These are phyloP conservation scores for Pristiophorus japonicus DNA, from an alignment of 2,113 vertebrate genomes.

Conservation along the genomic window DNA sequence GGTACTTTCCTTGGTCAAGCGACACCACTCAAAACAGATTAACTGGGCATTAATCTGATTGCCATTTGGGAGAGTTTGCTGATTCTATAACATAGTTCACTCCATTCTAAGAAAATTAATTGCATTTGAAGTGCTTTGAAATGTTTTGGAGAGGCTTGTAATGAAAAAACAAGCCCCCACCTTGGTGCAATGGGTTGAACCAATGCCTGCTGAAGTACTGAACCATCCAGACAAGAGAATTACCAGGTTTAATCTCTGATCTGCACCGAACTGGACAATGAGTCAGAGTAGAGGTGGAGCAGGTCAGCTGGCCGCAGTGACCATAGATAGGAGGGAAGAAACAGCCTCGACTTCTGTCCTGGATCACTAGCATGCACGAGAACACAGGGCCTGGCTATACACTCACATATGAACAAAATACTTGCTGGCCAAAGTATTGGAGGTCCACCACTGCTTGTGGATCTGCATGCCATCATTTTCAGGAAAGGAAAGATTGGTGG, in stretches of 20 bases:
- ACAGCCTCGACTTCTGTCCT: background rate
- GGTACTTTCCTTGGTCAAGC: background rate
- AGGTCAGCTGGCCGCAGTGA: background rate
- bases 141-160: background rate
- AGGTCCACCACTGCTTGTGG: background rate
- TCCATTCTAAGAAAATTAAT: background rate
- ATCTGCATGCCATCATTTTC: background rate
- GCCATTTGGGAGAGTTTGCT: background rate
- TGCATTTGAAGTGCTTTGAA: background rate
- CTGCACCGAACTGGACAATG: background rate
- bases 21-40: background rate
- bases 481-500: background rate
- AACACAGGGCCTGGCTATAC: background rate
- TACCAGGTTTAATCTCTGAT: background rate
- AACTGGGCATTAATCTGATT: background rate
- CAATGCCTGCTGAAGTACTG: background rate
- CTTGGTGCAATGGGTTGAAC: background rate
- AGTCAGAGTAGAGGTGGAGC: background rate
- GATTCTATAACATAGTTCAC: background rate
- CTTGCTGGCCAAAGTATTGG: background rate
- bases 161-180: background rate
- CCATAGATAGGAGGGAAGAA: background rate
- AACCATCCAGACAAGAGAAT: background rate
- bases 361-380: background rate
- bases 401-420: background rate